A percentile compares a stretch with the other conserved stretches of the same genome.
phyloP scores from a whole-genome alignment of 2,797 vertebrate species.

The Tiaroga cobitis region DNA sequence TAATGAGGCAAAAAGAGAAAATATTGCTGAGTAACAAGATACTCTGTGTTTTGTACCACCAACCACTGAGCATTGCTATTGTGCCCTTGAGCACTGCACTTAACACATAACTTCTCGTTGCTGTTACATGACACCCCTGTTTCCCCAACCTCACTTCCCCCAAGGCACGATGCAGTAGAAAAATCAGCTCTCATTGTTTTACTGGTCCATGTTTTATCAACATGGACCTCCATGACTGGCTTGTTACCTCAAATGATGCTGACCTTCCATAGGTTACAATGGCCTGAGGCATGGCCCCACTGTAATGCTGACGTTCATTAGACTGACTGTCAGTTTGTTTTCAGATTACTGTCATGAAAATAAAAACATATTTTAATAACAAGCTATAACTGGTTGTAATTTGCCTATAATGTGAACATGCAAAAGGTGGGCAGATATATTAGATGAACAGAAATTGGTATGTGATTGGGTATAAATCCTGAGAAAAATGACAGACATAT shows the following conservation, averaged over 20 bases:
- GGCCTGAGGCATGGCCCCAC: constrained; percentile 7
- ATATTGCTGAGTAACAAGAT: constrained; percentile 52
- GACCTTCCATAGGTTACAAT: constrained; percentile 16
- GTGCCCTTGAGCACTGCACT: constrained; percentile 54
- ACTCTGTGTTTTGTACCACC: constrained; percentile 46
- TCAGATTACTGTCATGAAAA: constrained; percentile 1
- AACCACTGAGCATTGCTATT: constrained; percentile 42
- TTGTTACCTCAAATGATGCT: constrained; percentile 36
- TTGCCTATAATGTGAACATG: background rate
- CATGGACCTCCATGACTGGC: constrained; percentile 28
- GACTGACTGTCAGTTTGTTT: constrained; percentile 11
- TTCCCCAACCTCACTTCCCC: constrained; percentile 37
- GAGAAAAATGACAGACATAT: background rate
- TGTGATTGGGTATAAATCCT: background rate
- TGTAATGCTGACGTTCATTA: constrained; percentile 13
- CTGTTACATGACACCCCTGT: constrained; percentile 52
- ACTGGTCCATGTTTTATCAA: background rate
- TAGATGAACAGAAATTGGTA: background rate
- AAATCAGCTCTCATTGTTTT: constrained; percentile 44
- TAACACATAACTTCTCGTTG: constrained; percentile 50
- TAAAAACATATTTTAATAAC: background rate
- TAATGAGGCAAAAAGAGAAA: constrained; percentile 50
- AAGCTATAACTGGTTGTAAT: background rate
- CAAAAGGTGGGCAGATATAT: constrained; percentile 1
- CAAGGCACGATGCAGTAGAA: constrained; percentile 29